These are phyloP conservation scores for Lasioglossum villosulum DNA, from an alignment of 2,888 invertebrate genomes.

Conservation along the genomic window DNA sequence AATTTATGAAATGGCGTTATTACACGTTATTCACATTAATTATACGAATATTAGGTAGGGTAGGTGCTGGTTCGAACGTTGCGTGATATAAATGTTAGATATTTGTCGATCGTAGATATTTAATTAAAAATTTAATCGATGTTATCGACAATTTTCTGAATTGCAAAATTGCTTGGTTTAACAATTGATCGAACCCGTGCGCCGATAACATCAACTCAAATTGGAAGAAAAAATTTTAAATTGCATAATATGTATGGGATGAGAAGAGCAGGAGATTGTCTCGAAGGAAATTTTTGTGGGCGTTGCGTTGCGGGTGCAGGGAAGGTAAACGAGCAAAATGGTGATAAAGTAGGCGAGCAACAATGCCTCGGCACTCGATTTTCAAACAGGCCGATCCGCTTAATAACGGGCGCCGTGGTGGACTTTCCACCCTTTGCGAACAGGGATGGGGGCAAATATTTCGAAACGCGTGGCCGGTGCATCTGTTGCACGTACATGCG, in stretches of 20 bases:
- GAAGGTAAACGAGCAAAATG: background rate
- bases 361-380: conserved; percentile 41
- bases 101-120: no score
- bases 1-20: background rate
- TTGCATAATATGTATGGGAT: background rate
- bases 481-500: conserved; percentile 81
- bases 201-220: no score
- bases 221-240: no score
- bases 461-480: conserved; percentile 81
- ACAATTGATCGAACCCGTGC: no score
- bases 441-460: conserved; percentile 75
- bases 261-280: background rate
- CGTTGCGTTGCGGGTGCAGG: no score
- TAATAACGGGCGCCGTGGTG: conserved; percentile 53
- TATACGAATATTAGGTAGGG: background rate
- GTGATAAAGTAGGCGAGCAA: background rate
- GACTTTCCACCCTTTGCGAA: conserved; percentile 17
- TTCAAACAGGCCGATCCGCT: conserved; percentile 52
- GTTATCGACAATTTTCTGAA: no score
- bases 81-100: no score
- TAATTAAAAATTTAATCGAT: no score
- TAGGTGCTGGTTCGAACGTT: background rate
- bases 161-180: no score
- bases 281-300: background rate
- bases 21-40: background rate